Percentiles rank a stretch among this genome's conserved stretches.
phyloP scores from a whole-genome alignment of 2,113 vertebrate species.

The Eira barbara region DNA sequence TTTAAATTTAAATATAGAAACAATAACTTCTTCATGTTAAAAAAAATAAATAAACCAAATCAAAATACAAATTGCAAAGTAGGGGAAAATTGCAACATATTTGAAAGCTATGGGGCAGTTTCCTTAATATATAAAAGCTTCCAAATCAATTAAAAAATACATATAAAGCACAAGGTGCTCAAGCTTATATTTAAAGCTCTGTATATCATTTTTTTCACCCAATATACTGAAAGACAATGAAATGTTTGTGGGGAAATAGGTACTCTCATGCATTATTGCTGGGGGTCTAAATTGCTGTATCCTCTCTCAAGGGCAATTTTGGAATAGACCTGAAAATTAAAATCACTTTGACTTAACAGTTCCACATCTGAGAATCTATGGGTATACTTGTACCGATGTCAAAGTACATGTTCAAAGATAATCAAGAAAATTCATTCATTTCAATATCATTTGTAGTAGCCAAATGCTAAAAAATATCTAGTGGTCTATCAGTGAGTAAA shows the following conservation, averaged over 20 bases:
- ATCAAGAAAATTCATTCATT: not conserved
- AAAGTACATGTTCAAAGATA: not conserved
- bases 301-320: not conserved
- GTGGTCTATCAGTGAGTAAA: not conserved
- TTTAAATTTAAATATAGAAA: not conserved
- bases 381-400: not conserved
- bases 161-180: not conserved
- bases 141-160: not conserved
- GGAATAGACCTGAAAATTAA: not conserved
- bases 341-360: not conserved
- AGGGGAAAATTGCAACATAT: not conserved
- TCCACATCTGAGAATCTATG: not conserved
- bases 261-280: not conserved
- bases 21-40: not conserved
- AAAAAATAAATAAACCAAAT: not conserved
- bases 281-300: not conserved
- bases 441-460: not conserved
- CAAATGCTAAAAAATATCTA: not conserved
- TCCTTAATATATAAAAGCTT: not conserved
- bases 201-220: not conserved
- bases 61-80: conserved; percentile 12
- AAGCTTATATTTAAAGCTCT: not conserved
- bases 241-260: not conserved
- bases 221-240: not conserved
- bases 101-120: not conserved